Evolutionary conservation across 2,888 invertebrate genomes (phyloP).

Genomic region (Heliconius hortense): DNA sequence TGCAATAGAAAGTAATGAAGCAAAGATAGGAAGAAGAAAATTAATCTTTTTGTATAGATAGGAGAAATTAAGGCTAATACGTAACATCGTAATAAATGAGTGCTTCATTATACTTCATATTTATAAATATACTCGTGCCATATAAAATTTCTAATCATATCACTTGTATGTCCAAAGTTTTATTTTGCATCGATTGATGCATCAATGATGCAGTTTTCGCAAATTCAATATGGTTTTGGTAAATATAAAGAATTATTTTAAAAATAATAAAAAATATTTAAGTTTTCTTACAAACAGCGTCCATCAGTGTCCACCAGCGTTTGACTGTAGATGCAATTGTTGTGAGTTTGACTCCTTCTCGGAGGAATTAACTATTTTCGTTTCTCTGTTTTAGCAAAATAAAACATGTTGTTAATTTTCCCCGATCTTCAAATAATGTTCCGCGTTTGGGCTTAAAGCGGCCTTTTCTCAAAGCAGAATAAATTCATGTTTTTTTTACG

Average conservation of each 20-base stretch:
- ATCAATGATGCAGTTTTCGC: background rate
- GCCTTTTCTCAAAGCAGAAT: too few species aligned
- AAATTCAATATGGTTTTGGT: background rate
- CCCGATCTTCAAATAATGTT: too few species aligned
- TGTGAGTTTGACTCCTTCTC: background rate
- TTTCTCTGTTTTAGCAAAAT: too few species aligned
- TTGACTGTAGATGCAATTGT: background rate
- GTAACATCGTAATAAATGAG: slow-evolving; percentile 18
- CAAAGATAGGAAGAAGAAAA: slow-evolving; percentile 14
- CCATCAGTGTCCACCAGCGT: background rate
- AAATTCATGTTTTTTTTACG: too few species aligned
- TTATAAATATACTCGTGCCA: background rate
- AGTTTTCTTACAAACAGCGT: background rate
- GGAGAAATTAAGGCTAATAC: slow-evolving; percentile 25
- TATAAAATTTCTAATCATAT: background rate
- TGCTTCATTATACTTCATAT: background rate
- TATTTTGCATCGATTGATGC: background rate
- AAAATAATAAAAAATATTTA: too few species aligned
- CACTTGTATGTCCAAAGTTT: background rate
- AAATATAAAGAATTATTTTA: background rate
- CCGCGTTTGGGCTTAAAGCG: too few species aligned
- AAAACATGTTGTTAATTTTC: too few species aligned
- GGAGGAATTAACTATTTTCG: too few species aligned
- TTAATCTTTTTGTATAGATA: slow-evolving; percentile 22
- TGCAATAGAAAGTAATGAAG: slow-evolving; percentile 19